Base-by-base conservation (phyloP, 2,113 vertebrate genomes). In the Paramisgurnus dabryanus region DNA sequence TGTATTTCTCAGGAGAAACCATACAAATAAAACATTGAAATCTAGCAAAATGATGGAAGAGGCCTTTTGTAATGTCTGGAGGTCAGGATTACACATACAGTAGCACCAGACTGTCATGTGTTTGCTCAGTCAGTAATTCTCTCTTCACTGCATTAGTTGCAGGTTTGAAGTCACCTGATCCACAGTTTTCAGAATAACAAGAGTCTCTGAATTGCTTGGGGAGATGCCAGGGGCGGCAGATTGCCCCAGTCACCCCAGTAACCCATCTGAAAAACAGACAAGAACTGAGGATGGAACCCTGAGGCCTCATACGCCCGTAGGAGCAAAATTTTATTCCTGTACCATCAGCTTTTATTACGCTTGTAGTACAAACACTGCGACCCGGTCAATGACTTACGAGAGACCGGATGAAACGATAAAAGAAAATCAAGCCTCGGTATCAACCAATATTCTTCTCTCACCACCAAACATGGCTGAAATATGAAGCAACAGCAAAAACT, bases 351-450 rank as follows among this genome's bases (percentile, higher is more conserved):
- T 76, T 65, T 64, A 76, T 76, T 39, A 50, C 43, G 57, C 9
- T 65, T 65, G 63, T 60, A 65, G 73, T 76, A 64, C 18, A 76
- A 76, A 53, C 53, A 74, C 55, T 11, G 15, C 27, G 57, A 74
- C 71, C 73, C 8, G 27, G 58, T 40, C 43, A 50, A 65, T 76
- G 65, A 76, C 8, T n/a, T 45, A 50, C 5, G 57, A 74, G 57
- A 41, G 41, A 61, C 17, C 60, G 39, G 73, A 76, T 76, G 73
- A 76, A 76, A 50, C 45, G 60, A 76, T 76, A 34, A 76, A 76
- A n/a, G 27, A 22, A 40, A 74, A 60, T 40, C 40, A 64, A 65
- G 60, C 45, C 6, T 5, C 45, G 11, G 60, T 76, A 49, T 17
- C 18, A 75, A 49, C 27, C 41, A 34, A 65, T 53, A 50, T 65